Percentiles rank a stretch among this genome's conserved stretches.
Conservation (phyloP, 2,113 vertebrate species). For the Speoplatyrhinus poulsoni region DNA sequence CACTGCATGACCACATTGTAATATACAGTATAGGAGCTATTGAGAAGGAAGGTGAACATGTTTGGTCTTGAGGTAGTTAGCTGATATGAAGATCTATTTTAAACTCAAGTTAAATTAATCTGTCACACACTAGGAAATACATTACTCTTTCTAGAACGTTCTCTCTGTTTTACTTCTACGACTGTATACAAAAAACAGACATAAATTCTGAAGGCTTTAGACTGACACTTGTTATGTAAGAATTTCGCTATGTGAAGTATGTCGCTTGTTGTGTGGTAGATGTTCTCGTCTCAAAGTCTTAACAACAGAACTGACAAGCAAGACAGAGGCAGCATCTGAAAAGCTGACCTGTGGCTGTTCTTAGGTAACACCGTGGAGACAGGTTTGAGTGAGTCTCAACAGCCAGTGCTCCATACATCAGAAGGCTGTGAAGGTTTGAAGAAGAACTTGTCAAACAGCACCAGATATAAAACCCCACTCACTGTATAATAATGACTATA, state of each 20-base stretch:
- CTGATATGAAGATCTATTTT: too few relatives aligned
- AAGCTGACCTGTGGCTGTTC: background rate
- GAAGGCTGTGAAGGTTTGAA: constrained; percentile 13
- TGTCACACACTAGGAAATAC: too few relatives aligned
- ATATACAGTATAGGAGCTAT: too few relatives aligned
- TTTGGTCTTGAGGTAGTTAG: too few relatives aligned
- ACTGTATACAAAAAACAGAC: background rate
- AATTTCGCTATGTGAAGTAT: too few relatives aligned
- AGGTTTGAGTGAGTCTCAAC: constrained; percentile 4
- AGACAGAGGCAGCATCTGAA: background rate
- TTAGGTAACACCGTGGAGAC: background rate
- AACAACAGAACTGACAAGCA: constrained; percentile 21
- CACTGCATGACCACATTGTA: too few relatives aligned
- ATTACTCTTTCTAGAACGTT: too few relatives aligned
- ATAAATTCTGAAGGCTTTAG: too few relatives aligned
- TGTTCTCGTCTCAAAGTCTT: background rate
- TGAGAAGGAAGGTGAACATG: too few relatives aligned
- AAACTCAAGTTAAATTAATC: too few relatives aligned
- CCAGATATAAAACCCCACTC: background rate
- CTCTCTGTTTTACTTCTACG: too few relatives aligned
- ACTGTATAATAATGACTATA: background rate
- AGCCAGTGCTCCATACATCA: constrained; percentile 7
- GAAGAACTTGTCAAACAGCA: constrained; percentile 4
- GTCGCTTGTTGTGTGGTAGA: background rate
- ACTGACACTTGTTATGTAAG: background rate